Evolutionary conservation across 1,140 invertebrate genomes (phyloP).

Genomic region (Lasaia peninsularis): DNA sequence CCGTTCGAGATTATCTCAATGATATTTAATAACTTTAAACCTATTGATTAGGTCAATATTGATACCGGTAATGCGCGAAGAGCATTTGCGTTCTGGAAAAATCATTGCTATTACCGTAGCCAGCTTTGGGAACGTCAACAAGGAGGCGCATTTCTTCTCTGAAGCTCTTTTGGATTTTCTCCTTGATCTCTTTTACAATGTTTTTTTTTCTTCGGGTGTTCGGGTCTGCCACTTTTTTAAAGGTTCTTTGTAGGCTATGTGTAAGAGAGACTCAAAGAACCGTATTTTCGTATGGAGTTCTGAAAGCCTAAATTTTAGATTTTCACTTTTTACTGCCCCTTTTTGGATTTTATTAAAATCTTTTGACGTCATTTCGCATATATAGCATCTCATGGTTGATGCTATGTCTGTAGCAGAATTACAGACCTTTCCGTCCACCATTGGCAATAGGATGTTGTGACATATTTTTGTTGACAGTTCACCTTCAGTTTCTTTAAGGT

Average conservation of each 20-base stretch:
- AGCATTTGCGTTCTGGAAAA: constrained; percentile 38
- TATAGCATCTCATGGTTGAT: constrained; percentile 35
- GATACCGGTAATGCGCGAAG: constrained; percentile 39
- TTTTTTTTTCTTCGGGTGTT: neutral
- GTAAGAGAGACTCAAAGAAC: neutral
- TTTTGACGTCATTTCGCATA: constrained; percentile 51
- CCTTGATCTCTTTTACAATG: constrained; percentile 26
- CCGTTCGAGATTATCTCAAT: constrained; percentile 15
- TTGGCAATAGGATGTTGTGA: constrained; percentile 21
- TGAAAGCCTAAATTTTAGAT: constrained; percentile 40
- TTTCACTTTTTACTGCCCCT: constrained; percentile 27
- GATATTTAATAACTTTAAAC: constrained; percentile 22
- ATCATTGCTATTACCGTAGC: constrained; percentile 50
- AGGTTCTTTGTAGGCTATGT: constrained; percentile 3
- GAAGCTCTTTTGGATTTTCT: constrained; percentile 26
- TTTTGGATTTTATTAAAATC: constrained; percentile 43
- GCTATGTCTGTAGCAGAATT: constrained; percentile 5
- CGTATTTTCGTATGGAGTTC: constrained; percentile 53
- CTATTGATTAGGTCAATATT: constrained; percentile 31
- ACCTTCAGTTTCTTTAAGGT: neutral
- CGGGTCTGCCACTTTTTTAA: constrained; percentile 11
- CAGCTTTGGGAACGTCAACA: constrained; percentile 29
- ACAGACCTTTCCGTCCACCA: constrained; percentile 51
- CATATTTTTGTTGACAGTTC: no score
- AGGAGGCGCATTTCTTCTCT: constrained; percentile 33